phyloP scores from a whole-genome alignment of 1,140 invertebrate species.

The Saccostrea echinata region DNA sequence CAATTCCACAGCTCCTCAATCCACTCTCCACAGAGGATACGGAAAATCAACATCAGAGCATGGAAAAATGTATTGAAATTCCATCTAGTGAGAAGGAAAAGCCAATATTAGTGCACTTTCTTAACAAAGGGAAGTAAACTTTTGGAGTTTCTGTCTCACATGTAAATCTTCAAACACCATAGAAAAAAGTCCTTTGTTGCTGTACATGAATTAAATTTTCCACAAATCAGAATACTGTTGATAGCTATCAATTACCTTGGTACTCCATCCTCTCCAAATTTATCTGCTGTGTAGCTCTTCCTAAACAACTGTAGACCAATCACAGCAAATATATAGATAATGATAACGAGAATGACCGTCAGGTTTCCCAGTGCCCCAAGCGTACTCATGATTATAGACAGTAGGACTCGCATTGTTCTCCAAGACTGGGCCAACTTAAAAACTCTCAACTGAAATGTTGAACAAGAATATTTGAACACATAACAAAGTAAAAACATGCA shows the following conservation, averaged over 20 bases:
- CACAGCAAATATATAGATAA: conserved; percentile 99
- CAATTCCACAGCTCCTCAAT: conserved; percentile 99
- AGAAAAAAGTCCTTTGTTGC: no score
- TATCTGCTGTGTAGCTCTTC: conserved; percentile 87
- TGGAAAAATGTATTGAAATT: conserved; percentile 99
- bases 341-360: conserved; percentile 97
- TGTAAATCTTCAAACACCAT: no score
- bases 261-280: conserved; percentile 69
- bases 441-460: conserved; percentile 96
- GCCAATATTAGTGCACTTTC: not conserved
- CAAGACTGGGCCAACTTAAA: conserved; percentile 99
- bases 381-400: conserved; percentile 98
- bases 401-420: conserved; percentile 98
- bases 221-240: no score
- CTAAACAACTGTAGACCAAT: conserved; percentile 99
- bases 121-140: not conserved
- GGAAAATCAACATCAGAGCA: conserved; percentile 98
- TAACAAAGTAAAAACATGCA: not conserved
- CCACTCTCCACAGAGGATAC: conserved; percentile 99
- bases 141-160: no score
- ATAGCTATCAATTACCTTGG: conserved; percentile 61
- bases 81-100: conserved; percentile 87
- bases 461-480: no score
- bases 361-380: conserved; percentile 98
- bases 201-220: no score